These are phyloP conservation scores for Zosterops lateralis DNA, from an alignment of 2,113 vertebrate genomes.

Conservation along the genomic window DNA sequence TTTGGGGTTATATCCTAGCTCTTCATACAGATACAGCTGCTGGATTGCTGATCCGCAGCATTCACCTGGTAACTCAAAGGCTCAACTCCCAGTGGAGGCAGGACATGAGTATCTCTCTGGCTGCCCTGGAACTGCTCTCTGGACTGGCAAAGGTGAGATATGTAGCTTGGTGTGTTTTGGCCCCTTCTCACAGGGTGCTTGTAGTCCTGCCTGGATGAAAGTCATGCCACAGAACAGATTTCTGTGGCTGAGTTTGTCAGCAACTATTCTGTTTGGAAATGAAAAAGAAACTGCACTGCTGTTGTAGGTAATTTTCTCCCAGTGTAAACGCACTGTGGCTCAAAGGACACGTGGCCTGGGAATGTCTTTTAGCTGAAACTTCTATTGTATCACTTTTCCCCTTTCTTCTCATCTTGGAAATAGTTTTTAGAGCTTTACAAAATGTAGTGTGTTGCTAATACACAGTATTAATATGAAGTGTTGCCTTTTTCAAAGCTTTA, in stretches of 20 bases:
- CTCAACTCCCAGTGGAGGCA: slow-evolving; percentile 93
- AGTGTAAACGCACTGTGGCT: neutral
- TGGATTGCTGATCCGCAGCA: slow-evolving; percentile 93
- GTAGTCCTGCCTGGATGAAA: neutral
- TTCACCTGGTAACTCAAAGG: slow-evolving; percentile 94
- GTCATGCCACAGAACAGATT: neutral
- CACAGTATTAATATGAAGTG: neutral
- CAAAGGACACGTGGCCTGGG: accelerated
- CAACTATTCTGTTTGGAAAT: neutral
- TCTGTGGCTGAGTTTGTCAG: neutral
- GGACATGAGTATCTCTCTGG: slow-evolving; percentile 95
- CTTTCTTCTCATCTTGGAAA: neutral
- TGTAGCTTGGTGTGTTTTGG: neutral
- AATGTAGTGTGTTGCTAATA: neutral
- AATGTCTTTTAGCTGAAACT: neutral
- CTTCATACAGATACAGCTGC: slow-evolving; percentile 96
- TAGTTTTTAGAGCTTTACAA: neutral
- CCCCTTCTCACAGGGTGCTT: neutral
- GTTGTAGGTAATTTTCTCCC: neutral
- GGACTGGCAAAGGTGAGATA: slow-evolving; percentile 91
- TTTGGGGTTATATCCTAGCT: slow-evolving; percentile 93
- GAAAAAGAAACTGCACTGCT: neutral
- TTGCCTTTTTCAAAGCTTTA: neutral
- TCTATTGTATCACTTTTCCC: neutral
- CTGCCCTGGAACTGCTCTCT: slow-evolving; percentile 91